Conservation (phyloP, 1,140 invertebrate genomes). For the Plectus sambesii region DNA sequence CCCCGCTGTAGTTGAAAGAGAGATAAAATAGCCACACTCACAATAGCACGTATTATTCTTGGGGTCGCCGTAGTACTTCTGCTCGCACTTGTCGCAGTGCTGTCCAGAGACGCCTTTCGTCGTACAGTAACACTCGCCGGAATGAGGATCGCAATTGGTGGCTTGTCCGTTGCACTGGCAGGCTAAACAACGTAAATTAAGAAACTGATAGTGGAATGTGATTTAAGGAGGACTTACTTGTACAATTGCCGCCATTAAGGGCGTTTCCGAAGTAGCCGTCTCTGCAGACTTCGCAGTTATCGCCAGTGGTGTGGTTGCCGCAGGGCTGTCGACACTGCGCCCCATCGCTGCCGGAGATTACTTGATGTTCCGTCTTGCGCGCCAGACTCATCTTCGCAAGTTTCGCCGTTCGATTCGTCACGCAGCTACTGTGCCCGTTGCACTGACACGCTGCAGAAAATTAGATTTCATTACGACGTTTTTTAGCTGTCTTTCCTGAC, state of each 20-base stretch:
- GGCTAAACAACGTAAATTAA: conserved; percentile 32
- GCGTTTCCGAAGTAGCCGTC: conserved; percentile 40
- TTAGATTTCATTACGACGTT: conserved; percentile 22
- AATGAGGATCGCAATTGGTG: conserved; percentile 71
- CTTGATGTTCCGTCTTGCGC: too few species aligned
- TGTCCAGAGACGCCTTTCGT: conserved; percentile 90
- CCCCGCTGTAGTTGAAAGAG: too few species aligned
- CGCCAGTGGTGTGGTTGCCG: conserved; percentile 34
- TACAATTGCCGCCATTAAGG: conserved; percentile 37
- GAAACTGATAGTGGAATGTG: not conserved
- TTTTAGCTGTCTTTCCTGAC: too few species aligned
- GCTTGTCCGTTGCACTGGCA: conserved; percentile 80
- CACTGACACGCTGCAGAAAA: conserved; percentile 71
- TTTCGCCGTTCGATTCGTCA: conserved; percentile 21
- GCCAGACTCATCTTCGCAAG: conserved; percentile 24
- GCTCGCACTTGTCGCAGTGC: conserved; percentile 67
- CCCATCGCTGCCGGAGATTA: too few species aligned
- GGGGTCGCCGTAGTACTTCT: conserved; percentile 72
- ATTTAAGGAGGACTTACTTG: conserved; percentile 20
- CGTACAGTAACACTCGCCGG: conserved; percentile 86
- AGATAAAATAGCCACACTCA: too few species aligned
- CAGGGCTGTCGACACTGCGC: too few species aligned
- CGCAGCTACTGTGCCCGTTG: conserved; percentile 75
- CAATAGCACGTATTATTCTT: conserved; percentile 85
- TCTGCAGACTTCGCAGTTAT: conserved; percentile 39